Conservation (phyloP, 2,888 invertebrate species). For the Dynastes maya region DNA sequence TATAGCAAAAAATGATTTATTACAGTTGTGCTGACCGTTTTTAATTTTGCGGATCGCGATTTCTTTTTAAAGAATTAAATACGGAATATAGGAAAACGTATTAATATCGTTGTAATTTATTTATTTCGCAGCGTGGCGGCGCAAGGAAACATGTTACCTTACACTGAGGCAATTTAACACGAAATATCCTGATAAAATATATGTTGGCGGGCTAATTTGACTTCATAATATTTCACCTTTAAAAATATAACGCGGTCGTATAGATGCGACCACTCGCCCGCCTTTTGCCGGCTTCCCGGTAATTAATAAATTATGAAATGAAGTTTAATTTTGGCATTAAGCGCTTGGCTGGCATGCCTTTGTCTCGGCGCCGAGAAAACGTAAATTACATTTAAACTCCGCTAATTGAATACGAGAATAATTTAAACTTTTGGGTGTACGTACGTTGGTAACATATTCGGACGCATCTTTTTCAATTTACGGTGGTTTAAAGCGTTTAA, state of each 20-base stretch:
- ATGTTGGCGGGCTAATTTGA: slow-evolving; percentile 51
- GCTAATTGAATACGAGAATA: slow-evolving; percentile 41
- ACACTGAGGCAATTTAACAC: slow-evolving; percentile 51
- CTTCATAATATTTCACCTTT: slow-evolving; percentile 52
- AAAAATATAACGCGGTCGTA: slow-evolving; percentile 49
- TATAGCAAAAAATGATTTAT: slow-evolving; percentile 43
- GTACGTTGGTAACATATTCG: background rate
- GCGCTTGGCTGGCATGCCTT: slow-evolving; percentile 26
- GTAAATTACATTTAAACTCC: slow-evolving; percentile 36
- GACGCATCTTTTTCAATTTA: background rate
- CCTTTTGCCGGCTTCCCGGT: slow-evolving; percentile 36
- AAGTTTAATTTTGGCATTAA: slow-evolving; percentile 50
- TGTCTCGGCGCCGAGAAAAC: slow-evolving; percentile 30
- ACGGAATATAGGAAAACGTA: slow-evolving; percentile 49
- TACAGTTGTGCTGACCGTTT: slow-evolving; percentile 36
- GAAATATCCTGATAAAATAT: slow-evolving; percentile 52
- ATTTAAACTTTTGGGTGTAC: slow-evolving; percentile 11
- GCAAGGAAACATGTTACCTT: slow-evolving; percentile 51
- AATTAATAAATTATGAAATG: slow-evolving; percentile 50
- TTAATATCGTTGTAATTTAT: slow-evolving; percentile 51
- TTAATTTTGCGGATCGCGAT: slow-evolving; percentile 48
- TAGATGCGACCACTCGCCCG: slow-evolving; percentile 25
- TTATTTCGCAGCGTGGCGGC: slow-evolving; percentile 51
- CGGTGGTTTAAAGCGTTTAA: background rate
- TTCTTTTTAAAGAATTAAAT: slow-evolving; percentile 43